phyloP scores from a whole-genome alignment of 2,888 invertebrate genomes.

The Entomobrya multifasciata region DNA sequence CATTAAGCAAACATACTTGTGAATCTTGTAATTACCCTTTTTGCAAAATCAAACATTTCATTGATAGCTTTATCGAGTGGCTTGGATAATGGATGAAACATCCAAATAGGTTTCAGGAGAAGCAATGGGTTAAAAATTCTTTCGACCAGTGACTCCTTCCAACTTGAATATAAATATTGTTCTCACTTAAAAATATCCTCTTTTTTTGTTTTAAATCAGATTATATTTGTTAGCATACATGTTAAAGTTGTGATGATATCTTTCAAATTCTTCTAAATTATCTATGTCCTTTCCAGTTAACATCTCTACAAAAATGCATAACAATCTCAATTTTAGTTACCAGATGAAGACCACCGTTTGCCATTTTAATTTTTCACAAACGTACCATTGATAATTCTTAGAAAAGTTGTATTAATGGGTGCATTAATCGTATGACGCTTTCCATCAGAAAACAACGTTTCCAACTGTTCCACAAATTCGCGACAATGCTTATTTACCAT shows the following conservation, averaged over 20 bases:
- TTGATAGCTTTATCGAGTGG: background rate
- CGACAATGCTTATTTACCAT: conserved; percentile 18
- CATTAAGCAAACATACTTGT: too few relatives aligned
- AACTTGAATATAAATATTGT: background rate
- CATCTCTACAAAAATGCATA: conserved; percentile 32
- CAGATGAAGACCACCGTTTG: background rate
- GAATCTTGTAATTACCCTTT: conserved; percentile 2
- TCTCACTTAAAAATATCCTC: background rate
- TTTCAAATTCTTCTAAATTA: background rate
- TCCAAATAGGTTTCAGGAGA: conserved; percentile 21
- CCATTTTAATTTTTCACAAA: background rate
- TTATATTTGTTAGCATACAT: background rate
- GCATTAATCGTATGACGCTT: conserved; percentile 10
- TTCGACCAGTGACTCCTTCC: background rate
- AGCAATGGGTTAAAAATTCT: background rate
- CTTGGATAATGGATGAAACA: background rate
- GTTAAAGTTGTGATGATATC: conserved; percentile 39
- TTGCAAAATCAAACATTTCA: conserved; percentile 14
- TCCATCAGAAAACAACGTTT: conserved; percentile 2
- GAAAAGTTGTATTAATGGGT: background rate
- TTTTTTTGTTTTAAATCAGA: background rate
- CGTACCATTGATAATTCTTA: conserved; percentile 17
- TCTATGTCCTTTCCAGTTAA: conserved; percentile 19
- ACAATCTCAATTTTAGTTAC: background rate
- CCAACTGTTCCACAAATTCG: background rate